Evolutionary conservation across 2,797 vertebrate genomes (phyloP).

Genomic region (Clarias fuscus): DNA sequence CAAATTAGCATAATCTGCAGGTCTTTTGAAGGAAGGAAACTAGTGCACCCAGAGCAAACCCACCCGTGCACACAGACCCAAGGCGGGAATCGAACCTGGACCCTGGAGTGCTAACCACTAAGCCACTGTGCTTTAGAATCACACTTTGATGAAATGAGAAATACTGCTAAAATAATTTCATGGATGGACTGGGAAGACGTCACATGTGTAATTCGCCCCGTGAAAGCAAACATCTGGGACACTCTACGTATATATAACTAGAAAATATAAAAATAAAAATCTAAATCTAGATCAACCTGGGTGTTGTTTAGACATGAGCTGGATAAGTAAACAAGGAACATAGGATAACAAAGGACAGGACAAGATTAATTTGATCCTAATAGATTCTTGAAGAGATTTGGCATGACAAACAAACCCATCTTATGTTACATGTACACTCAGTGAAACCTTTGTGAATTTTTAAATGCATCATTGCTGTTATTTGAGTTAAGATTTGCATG

Average conservation of each 20-base stretch:
- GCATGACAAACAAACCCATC: background rate
- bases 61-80: no score
- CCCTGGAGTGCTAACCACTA: no score
- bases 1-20: no score
- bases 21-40: no score
- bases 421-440: background rate
- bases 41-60: no score
- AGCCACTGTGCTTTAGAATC: no score
- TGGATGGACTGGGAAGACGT: no score
- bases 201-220: no score
- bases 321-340: background rate
- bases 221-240: no score
- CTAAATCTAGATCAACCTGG: background rate
- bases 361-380: background rate
- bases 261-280: background rate
- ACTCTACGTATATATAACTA: background rate
- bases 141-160: no score
- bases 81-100: no score
- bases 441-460: background rate
- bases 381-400: background rate
- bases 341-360: background rate
- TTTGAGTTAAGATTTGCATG: background rate
- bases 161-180: no score
- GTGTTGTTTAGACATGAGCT: background rate
- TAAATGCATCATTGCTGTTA: background rate